phyloP scores from a whole-genome alignment of 2,797 vertebrate species.

The Ctenochaetus hawaiiensis region DNA sequence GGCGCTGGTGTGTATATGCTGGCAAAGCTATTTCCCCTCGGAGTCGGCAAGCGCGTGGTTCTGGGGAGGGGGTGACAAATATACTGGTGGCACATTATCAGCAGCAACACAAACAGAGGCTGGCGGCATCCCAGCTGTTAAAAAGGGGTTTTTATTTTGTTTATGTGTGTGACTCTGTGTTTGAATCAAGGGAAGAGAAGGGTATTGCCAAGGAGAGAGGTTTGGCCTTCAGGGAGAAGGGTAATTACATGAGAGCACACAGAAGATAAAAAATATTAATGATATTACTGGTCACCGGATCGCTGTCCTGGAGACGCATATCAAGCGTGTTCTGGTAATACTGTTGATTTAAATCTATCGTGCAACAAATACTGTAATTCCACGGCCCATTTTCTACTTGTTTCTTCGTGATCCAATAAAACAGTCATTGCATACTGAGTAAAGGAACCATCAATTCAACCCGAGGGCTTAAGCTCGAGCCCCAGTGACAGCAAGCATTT shows the following conservation, averaged over 20 bases:
- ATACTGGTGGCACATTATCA: slow-evolving; percentile 72
- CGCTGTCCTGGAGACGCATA: slow-evolving; percentile 60
- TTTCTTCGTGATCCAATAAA: slow-evolving; percentile 55
- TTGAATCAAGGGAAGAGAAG: slow-evolving; percentile 60
- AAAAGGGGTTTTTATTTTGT: slow-evolving; percentile 66
- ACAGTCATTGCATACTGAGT: slow-evolving; percentile 24
- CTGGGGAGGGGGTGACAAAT: slow-evolving; percentile 48
- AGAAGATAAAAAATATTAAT: slow-evolving; percentile 75
- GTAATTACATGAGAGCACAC: slow-evolving; percentile 74
- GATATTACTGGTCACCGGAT: slow-evolving; percentile 71
- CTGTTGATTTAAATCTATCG: slow-evolving; percentile 57
- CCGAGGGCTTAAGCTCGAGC: slow-evolving; percentile 46
- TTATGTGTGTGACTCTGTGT: slow-evolving; percentile 44
- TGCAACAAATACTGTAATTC: slow-evolving; percentile 45
- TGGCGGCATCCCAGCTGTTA: slow-evolving; percentile 75
- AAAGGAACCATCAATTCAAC: slow-evolving; percentile 56
- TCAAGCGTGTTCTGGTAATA: slow-evolving; percentile 51
- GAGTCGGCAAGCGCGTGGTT: slow-evolving; percentile 28
- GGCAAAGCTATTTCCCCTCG: slow-evolving; percentile 56
- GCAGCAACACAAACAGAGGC: slow-evolving; percentile 74
- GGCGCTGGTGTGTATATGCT: slow-evolving; percentile 36
- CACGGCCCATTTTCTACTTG: slow-evolving; percentile 12
- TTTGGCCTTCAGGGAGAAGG: slow-evolving; percentile 60
- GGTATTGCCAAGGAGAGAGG: slow-evolving; percentile 62
- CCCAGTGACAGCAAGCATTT: slow-evolving; percentile 62